A percentile compares a stretch with the other conserved stretches of the same genome.
These are phyloP conservation scores for Heliothis peltigera DNA, from an alignment of 2,888 invertebrate genomes.

Conservation along the genomic window DNA sequence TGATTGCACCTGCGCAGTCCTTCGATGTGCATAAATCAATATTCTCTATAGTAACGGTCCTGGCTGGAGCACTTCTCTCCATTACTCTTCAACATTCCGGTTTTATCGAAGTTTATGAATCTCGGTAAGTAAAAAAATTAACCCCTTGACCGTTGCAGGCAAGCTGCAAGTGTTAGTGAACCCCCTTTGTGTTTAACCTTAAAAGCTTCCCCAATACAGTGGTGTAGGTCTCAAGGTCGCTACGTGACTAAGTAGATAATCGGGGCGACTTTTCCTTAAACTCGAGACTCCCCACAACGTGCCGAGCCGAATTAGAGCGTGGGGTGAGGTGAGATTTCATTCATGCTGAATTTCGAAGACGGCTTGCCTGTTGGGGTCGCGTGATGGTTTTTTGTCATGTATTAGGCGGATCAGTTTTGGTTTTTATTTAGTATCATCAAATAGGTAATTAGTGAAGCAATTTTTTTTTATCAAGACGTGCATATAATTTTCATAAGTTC, in stretches of 20 bases:
- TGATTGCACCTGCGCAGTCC: slow-evolving; percentile 48
- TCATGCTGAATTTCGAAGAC: background rate
- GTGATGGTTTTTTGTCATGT: no score
- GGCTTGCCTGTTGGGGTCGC: no score
- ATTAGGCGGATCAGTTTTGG: no score
- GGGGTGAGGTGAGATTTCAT: background rate
- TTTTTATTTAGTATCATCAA: no score
- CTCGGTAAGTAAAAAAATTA: slow-evolving; percentile 31
- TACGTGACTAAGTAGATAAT: slow-evolving; percentile 29
- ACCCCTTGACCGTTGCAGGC: background rate
- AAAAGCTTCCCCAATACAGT: background rate
- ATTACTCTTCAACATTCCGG: slow-evolving; percentile 29
- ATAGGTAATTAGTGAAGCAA: no score
- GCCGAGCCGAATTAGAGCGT: background rate
- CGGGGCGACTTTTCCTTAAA: background rate
- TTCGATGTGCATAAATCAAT: slow-evolving; percentile 29
- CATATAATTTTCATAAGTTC: no score
- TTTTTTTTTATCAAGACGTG: no score
- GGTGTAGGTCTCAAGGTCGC: slow-evolving; percentile 17
- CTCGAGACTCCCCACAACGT: background rate
- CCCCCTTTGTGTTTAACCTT: slow-evolving; percentile 3
- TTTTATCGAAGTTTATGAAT: slow-evolving; percentile 19
- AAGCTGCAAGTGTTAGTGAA: background rate
- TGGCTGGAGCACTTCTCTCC: slow-evolving; percentile 1
- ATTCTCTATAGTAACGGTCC: slow-evolving; percentile 8